Conservation (phyloP, 1,140 invertebrate genomes). For the Cecropterus lyciades region DNA sequence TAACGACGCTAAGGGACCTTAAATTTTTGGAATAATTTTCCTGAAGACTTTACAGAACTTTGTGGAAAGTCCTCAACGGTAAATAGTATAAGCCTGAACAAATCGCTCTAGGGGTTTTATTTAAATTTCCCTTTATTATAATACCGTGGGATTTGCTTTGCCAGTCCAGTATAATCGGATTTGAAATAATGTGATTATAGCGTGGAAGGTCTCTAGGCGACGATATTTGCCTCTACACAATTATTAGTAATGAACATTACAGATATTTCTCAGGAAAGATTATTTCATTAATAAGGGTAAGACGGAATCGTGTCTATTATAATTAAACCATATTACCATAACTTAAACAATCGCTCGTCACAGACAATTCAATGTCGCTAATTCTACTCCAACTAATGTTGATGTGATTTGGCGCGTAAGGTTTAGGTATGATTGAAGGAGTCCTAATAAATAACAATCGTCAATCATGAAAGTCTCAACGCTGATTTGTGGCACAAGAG, state of each 20-base stretch:
- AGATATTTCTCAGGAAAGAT: neutral
- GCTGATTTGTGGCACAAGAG: conserved; percentile 4
- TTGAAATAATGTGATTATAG: conserved; percentile 60
- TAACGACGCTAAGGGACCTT: neutral
- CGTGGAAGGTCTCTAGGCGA: conserved; percentile 37
- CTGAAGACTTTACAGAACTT: neutral
- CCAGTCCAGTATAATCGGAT: conserved; percentile 56
- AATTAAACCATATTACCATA: neutral
- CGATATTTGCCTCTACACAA: conserved; percentile 6
- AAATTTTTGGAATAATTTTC: neutral
- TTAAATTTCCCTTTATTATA: conserved; percentile 25
- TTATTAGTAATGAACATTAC: neutral
- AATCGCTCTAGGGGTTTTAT: conserved; percentile 10
- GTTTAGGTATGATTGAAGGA: neutral
- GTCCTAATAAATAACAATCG: conserved; percentile 12
- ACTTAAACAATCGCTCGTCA: neutral
- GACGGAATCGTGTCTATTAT: neutral
- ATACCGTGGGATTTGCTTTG: conserved; percentile 7
- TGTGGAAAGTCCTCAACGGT: neutral
- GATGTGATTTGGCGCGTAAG: neutral
- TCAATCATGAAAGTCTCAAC: conserved; percentile 14
- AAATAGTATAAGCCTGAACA: conserved; percentile 5
- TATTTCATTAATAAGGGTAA: neutral
- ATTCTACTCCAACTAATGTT: neutral
- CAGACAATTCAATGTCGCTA: neutral